Percentiles rank a stretch among this genome's conserved stretches.
These are phyloP conservation scores for Drosophila anomelani DNA, from an alignment of 2,888 invertebrate genomes.

Conservation along the genomic window DNA sequence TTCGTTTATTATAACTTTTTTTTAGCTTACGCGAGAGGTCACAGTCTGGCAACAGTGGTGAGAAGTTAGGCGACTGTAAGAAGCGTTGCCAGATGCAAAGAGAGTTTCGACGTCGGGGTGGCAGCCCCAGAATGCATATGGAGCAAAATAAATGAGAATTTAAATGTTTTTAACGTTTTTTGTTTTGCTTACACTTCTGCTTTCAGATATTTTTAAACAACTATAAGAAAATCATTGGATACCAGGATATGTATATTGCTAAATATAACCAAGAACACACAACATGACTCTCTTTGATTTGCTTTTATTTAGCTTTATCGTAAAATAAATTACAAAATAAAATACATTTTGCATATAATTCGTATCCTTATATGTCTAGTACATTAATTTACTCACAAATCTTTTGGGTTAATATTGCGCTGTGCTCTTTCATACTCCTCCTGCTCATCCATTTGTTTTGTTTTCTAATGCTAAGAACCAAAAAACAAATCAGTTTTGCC, in stretches of 20 bases:
- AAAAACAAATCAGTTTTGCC: slow-evolving; percentile 37
- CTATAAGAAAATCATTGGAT: too few species aligned
- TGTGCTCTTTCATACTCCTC: slow-evolving; percentile 37
- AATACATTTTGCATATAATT: slow-evolving; percentile 73
- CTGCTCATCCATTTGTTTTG: slow-evolving; percentile 39
- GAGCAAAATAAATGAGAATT: too few species aligned
- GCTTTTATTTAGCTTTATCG: slow-evolving; percentile 71
- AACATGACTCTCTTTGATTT: slow-evolving; percentile 49
- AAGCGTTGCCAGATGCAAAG: slow-evolving; percentile 3
- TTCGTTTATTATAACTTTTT: too few species aligned
- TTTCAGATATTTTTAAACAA: too few species aligned
- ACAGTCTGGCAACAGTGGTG: too few species aligned
- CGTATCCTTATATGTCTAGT: slow-evolving; percentile 65
- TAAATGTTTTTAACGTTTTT: too few species aligned
- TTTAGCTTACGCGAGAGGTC: too few species aligned
- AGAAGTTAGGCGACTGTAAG: slow-evolving; percentile 3
- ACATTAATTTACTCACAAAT: slow-evolving; percentile 75
- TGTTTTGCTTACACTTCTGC: too few species aligned
- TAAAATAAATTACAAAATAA: slow-evolving; percentile 82
- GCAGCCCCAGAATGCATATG: neutral
- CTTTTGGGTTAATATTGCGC: slow-evolving; percentile 75
- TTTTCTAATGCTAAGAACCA: slow-evolving; percentile 41
- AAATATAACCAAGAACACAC: neutral
- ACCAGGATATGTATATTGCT: too few species aligned
- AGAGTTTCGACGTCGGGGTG: neutral